Evolutionary conservation across 2,888 invertebrate species (phyloP), one percentile per base, ranked within the genome.

Genomic region (Strigamia transsilvanica): DNA sequence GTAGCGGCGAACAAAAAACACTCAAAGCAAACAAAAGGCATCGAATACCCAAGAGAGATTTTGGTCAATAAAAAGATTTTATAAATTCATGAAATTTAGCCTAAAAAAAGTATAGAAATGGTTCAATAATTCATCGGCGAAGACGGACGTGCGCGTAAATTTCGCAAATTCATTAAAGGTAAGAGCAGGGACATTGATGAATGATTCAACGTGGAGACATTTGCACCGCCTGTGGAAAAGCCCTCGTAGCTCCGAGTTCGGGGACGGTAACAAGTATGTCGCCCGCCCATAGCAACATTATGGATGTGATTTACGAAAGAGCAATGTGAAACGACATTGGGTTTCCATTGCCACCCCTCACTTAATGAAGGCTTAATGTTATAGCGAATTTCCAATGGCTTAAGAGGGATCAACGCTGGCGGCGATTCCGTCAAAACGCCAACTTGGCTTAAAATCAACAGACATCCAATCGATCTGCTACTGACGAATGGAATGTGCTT

Each of bases 371-470:
- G 73, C 73, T 73, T 73, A 73, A 73, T 73, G 73, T 73, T 73
- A 32, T 73, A 73, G 73, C 32, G 73, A 73, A 73, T 73, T 73
- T 73, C 27, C 27, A 32, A 32, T 73, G 73, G 73, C 73, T 73
- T 32, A 73, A 73, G 73, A 73, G 73, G 32, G 73, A 73, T 73
- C 73, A 73, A 12, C 73, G 73, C 73, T 73, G 32, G 73, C 73
- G 73, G 73, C 73, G 73, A 73, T 73, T 73, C 73, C 73, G 32
- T 73, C 73, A 32, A 21, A 73, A 73, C 32, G 73, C 32, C 73
- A 73, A 73, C 73, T 73, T 73, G 73, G 73, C 73, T 73, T 73
- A 73, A 73, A 73, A 73, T 73, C 73, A 73, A 73, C 73, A 73
- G 73, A 73, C 73, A 32, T 23, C 32, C 73, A 73, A 73, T 73